These are phyloP conservation scores for Acleris sparsana DNA, from an alignment of 2,888 invertebrate species.

Conservation along the genomic window DNA sequence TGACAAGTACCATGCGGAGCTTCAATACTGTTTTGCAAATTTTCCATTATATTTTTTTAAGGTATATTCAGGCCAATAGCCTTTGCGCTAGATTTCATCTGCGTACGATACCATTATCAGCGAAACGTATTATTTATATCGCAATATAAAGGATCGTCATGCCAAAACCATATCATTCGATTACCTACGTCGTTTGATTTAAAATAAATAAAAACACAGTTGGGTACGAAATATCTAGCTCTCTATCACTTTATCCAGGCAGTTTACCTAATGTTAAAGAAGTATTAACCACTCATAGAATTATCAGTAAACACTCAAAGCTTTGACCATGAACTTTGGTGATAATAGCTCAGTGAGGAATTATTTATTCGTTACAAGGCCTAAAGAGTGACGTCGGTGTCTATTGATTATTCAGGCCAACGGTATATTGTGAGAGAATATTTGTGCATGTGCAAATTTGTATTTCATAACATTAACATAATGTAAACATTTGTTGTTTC, in stretches of 20 bases:
- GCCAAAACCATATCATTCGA: no score
- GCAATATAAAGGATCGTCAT: no score
- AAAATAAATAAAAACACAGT: no score
- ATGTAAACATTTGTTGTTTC: no score
- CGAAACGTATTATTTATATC: no score
- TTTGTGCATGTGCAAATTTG: conserved; percentile 1
- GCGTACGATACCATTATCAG: background rate
- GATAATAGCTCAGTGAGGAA: conserved; percentile 23
- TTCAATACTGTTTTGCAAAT: background rate
- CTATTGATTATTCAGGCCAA: conserved; percentile 33
- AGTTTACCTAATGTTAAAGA: background rate
- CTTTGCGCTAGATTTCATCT: background rate
- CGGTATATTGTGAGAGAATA: conserved; percentile 17
- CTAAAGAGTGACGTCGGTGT: conserved; percentile 17
- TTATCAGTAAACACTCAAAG: conserved; percentile 18
- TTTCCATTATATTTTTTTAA: background rate
- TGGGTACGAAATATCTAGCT: no score
- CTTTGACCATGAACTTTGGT: conserved; percentile 28
- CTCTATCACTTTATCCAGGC: background rate
- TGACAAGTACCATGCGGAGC: no score
- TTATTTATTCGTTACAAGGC: conserved; percentile 27
- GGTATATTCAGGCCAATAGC: background rate
- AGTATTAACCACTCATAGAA: background rate
- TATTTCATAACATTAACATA: no score
- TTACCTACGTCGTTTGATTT: no score